These are phyloP conservation scores for Steinernema carpocapsae DNA, from an alignment of 2,888 invertebrate genomes.

Conservation along the genomic window DNA sequence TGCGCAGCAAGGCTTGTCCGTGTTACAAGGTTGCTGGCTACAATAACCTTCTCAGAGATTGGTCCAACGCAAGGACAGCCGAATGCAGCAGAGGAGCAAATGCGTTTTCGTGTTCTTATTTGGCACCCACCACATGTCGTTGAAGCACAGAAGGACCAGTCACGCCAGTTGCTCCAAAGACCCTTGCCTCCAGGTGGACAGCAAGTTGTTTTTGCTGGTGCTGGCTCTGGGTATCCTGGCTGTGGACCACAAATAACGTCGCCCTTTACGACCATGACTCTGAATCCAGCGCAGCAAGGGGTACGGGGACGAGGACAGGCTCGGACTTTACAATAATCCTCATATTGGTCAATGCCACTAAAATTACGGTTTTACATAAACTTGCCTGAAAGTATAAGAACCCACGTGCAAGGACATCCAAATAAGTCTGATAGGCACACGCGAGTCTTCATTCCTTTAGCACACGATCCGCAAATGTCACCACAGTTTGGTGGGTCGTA, in stretches of 20 bases:
- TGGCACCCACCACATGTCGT: constrained; percentile 3
- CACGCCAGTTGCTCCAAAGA: constrained; percentile 38
- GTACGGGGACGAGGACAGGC: constrained; percentile 39
- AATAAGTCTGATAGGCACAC: constrained; percentile 33
- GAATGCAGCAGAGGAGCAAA: constrained; percentile 15
- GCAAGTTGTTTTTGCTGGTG: constrained; percentile 37
- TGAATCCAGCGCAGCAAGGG: constrained; percentile 38
- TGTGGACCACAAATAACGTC: constrained; percentile 40
- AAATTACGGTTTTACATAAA: too few relatives aligned
- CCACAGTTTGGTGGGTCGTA: constrained; percentile 33
- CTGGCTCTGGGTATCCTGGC: background rate
- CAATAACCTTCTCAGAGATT: background rate
- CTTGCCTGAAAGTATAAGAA: too few relatives aligned
- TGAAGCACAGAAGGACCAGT: constrained; percentile 31
- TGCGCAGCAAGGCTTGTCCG: background rate
- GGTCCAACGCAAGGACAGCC: constrained; percentile 26
- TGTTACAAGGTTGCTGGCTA: background rate
- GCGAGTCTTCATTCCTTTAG: constrained; percentile 15
- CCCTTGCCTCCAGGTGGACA: constrained; percentile 30
- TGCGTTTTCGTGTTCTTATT: background rate
- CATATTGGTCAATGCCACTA: background rate
- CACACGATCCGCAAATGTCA: constrained; percentile 40
- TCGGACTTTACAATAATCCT: constrained; percentile 33
- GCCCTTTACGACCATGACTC: constrained; percentile 36
- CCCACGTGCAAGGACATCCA: constrained; percentile 40